phyloP scores from a whole-genome alignment of 1,140 invertebrate genomes.

The Ceratina calcarata region DNA sequence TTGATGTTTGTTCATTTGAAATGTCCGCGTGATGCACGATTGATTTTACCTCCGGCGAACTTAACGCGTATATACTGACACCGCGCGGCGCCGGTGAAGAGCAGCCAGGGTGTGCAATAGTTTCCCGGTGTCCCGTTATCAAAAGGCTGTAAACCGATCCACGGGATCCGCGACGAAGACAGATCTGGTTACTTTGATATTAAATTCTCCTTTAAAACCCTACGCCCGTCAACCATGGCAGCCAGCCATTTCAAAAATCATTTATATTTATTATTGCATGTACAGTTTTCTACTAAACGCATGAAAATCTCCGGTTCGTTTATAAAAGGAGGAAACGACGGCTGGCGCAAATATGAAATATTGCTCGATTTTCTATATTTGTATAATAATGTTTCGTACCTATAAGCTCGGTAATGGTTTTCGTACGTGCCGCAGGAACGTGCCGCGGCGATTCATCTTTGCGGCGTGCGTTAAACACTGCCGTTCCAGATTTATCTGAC shows the following conservation, averaged over 20 bases:
- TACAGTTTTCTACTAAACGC: too few relatives aligned
- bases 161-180: conserved; percentile 63
- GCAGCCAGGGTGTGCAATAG: conserved; percentile 62
- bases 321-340: too few relatives aligned
- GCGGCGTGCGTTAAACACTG: conserved; percentile 69
- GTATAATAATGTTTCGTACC: too few relatives aligned
- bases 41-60: conserved; percentile 34
- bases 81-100: conserved; percentile 8
- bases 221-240: conserved; percentile 35
- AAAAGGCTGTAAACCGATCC: conserved; percentile 71
- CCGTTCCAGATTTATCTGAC: conserved; percentile 75
- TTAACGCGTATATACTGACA: conserved; percentile 17
- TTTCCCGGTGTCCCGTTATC: conserved; percentile 69
- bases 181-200: conserved; percentile 72
- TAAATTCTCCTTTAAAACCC: conserved; percentile 71
- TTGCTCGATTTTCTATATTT: too few relatives aligned
- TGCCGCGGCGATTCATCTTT: conserved; percentile 51
- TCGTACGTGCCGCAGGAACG: conserved; percentile 60
- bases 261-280: background rate
- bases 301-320: too few relatives aligned
- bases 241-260: conserved; percentile 5
- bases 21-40: background rate
- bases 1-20: background rate
- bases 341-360: too few relatives aligned
- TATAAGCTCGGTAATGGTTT: conserved; percentile 53